Evolutionary conservation across 2,797 vertebrate species (phyloP).

Genomic region (Zalophus californianus): DNA sequence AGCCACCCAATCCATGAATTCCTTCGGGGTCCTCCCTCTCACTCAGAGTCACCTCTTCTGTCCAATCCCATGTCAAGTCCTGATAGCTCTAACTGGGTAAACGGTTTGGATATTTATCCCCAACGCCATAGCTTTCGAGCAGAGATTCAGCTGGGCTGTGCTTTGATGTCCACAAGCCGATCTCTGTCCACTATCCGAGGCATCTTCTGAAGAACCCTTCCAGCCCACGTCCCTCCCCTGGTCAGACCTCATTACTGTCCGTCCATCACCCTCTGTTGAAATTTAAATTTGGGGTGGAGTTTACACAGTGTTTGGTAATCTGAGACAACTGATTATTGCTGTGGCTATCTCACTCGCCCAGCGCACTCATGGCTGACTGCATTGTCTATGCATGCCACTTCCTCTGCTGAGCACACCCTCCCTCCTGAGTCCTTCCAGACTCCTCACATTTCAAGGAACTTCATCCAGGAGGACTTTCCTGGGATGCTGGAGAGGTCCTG

Average conservation of each 20-base stretch:
- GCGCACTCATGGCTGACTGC: neutral
- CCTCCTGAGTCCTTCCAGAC: neutral
- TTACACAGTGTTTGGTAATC: neutral
- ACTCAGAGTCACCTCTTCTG: neutral
- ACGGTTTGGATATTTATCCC: neutral
- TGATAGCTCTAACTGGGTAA: no score
- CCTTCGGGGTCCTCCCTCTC: neutral
- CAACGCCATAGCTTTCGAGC: fast-evolving
- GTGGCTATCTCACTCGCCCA: neutral
- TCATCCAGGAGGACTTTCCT: neutral
- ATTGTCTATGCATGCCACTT: fast-evolving
- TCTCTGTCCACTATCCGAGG: neutral
- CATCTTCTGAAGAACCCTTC: neutral
- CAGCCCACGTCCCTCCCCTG: neutral
- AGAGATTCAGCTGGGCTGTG: neutral
- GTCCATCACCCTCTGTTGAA: neutral
- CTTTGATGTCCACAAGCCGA: neutral
- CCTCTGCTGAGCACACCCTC: neutral
- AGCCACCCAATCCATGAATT: no score
- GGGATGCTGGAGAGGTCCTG: no score
- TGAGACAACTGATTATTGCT: neutral
- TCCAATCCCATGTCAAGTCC: neutral
- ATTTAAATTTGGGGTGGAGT: neutral
- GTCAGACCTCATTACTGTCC: neutral
- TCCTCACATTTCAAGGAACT: neutral